phyloP scores from a whole-genome alignment of 2,113 vertebrate species.

The Hirundichthys speculiger region DNA sequence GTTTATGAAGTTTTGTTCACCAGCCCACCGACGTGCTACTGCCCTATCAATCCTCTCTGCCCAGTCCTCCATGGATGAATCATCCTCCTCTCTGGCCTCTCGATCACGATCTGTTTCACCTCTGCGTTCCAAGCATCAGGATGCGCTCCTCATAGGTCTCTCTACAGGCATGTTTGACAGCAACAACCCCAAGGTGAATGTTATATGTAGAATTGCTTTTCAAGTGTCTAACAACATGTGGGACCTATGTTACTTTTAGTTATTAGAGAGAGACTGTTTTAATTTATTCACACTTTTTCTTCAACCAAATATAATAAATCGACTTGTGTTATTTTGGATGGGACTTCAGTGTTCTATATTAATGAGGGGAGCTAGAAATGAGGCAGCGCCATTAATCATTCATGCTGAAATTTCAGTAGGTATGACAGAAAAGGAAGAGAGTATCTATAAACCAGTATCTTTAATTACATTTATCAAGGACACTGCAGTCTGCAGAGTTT shows the following conservation, averaged over 20 bases:
- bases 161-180: slow-evolving; percentile 95
- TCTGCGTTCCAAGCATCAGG: slow-evolving; percentile 84
- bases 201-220: neutral
- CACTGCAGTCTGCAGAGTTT: slow-evolving; percentile 9
- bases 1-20: slow-evolving; percentile 84
- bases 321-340: slow-evolving; percentile 27
- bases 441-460: slow-evolving; percentile 56
- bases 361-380: slow-evolving; percentile 49
- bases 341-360: slow-evolving; percentile 53
- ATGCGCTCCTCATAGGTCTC: slow-evolving; percentile 89
- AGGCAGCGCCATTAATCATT: slow-evolving; percentile 59
- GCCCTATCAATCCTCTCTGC: slow-evolving; percentile 82
- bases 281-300: slow-evolving; percentile 8
- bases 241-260: neutral
- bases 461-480: slow-evolving; percentile 46
- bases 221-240: neutral
- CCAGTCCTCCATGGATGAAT: slow-evolving; percentile 90
- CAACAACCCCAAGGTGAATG: slow-evolving; percentile 93
- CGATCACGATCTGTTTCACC: slow-evolving; percentile 90
- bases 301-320: slow-evolving; percentile 8
- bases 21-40: slow-evolving; percentile 76
- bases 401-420: slow-evolving; percentile 34
- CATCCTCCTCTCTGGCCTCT: slow-evolving; percentile 80
- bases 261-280: slow-evolving; percentile 3
- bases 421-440: slow-evolving; percentile 45